Conservation (phyloP, 2,797 vertebrate genomes). For the Pangasius djambal region DNA sequence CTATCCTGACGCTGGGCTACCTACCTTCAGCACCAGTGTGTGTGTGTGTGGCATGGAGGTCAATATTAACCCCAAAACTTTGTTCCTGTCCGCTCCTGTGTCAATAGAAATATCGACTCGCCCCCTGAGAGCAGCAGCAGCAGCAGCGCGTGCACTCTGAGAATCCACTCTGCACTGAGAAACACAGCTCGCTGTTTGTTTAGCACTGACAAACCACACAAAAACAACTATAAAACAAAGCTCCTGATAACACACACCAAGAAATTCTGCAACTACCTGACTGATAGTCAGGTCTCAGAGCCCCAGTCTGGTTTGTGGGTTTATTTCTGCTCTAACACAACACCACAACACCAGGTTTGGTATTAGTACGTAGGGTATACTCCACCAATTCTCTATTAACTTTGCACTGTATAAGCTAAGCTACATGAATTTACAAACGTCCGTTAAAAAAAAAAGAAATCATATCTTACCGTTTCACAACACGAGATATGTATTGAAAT, state of each 20-base stretch:
- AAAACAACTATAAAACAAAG: background rate
- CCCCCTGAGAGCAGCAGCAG: background rate
- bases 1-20: background rate
- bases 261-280: background rate
- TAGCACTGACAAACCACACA: background rate
- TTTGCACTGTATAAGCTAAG: background rate
- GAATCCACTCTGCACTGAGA: background rate
- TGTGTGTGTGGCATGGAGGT: background rate
- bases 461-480: too few species aligned
- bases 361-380: background rate
- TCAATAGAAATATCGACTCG: background rate
- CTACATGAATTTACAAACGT: background rate
- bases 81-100: background rate
- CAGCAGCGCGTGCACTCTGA: background rate
- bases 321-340: background rate
- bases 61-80: slow-evolving; percentile 6
- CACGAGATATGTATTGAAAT: background rate
- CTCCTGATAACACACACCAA: too few species aligned
- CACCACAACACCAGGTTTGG: background rate
- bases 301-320: background rate
- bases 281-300: background rate
- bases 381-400: background rate
- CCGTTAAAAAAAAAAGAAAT: background rate
- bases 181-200: background rate
- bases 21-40: background rate